Evolutionary conservation across 30 jellyfish, hydroid and myxozoan genomes (phyloP).

Genomic region (Haliclystus octoradiatus): DNA sequence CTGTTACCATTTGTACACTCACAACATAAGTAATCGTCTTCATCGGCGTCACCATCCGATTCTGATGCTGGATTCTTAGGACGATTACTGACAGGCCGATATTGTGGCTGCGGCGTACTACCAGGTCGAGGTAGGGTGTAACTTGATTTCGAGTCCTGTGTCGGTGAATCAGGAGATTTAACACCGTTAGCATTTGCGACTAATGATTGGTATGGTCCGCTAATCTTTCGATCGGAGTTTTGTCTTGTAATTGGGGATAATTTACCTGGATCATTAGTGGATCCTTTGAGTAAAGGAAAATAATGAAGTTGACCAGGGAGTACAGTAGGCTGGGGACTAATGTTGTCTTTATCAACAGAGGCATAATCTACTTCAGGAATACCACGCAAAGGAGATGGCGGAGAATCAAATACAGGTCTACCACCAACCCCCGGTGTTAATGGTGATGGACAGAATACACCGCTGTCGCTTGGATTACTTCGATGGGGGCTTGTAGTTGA

Average conservation of each 20-base stretch:
- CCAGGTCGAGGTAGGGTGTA: neutral
- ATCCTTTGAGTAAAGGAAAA: neutral
- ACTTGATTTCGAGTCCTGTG: neutral
- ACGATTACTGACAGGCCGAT: neutral
- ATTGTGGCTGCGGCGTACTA: neutral
- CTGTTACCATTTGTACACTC: neutral
- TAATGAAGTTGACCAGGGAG: neutral
- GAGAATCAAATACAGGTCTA: neutral
- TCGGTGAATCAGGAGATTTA: neutral
- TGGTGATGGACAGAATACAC: neutral
- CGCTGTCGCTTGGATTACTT: neutral
- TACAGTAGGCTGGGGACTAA: neutral
- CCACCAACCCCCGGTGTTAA: neutral
- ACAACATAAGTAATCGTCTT: neutral
- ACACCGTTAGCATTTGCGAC: neutral
- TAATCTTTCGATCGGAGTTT: neutral
- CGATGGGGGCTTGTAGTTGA: neutral
- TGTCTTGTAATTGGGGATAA: neutral
- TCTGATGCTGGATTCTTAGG: neutral
- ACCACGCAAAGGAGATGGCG: neutral
- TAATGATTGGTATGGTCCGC: neutral
- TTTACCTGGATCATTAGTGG: neutral
- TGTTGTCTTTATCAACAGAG: neutral
- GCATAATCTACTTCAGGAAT: neutral
- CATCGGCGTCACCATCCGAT: neutral